Evolutionary conservation across 2,797 vertebrate species (phyloP).

Genomic region (Chaenodraco wilsoni): DNA sequence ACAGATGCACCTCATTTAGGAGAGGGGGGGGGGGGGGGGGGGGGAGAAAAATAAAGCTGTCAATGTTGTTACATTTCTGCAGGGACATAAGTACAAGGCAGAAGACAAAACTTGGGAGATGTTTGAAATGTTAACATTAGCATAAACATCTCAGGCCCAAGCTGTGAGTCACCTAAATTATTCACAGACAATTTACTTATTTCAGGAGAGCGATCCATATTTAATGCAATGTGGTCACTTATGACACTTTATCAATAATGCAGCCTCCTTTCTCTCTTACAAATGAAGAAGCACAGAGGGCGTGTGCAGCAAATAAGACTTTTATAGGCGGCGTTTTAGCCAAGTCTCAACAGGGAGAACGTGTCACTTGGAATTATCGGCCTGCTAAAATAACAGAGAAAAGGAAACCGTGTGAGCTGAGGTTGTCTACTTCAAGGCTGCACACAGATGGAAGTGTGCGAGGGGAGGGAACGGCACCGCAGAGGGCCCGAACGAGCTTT

Average conservation of each 20-base stretch:
- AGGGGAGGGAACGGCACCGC: background rate
- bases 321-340: background rate
- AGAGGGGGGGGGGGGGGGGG: background rate
- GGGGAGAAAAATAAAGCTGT: constrained; percentile 15
- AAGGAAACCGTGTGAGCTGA: constrained; percentile 19
- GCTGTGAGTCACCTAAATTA: constrained; percentile 73
- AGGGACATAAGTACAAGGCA: constrained; percentile 52
- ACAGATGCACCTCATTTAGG: constrained; percentile 45
- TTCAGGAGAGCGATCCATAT: constrained; percentile 77
- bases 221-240: constrained; percentile 80
- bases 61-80: constrained; percentile 33
- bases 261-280: constrained; percentile 67
- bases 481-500: background rate
- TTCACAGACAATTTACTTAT: constrained; percentile 82
- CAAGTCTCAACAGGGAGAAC: constrained; percentile 39
- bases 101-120: constrained; percentile 55
- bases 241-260: constrained; percentile 79
- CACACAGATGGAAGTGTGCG: constrained; percentile 27
- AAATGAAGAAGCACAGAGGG: constrained; percentile 47
- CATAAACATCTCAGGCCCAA: constrained; percentile 70
- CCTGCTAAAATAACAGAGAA: constrained; percentile 16
- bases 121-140: constrained; percentile 79
- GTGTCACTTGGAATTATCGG: constrained; percentile 50
- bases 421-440: constrained; percentile 33
- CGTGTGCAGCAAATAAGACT: constrained; percentile 43